Conservation (phyloP, 2,113 vertebrate species). For the Mystacornis crossleyi region DNA sequence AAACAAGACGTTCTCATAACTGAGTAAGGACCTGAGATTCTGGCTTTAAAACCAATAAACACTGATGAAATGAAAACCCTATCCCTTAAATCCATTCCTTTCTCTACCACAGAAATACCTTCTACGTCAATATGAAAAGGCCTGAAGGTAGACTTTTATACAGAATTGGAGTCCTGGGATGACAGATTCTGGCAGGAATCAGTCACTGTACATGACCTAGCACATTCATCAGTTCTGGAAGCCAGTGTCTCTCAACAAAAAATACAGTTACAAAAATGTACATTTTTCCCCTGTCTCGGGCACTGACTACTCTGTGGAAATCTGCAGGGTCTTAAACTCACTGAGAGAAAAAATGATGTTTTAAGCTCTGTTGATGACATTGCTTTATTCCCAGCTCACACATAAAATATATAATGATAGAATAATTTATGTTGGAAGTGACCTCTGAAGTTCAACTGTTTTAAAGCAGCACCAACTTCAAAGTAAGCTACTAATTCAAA, state of each 20-base stretch:
- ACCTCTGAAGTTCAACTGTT: not conserved
- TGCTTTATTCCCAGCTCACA: not conserved
- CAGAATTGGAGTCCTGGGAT: not conserved
- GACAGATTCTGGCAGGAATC: not conserved
- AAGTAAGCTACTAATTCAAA: constrained; percentile 1
- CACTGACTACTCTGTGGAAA: not conserved
- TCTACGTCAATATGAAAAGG: not conserved
- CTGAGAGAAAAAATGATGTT: not conserved
- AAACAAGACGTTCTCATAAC: not conserved
- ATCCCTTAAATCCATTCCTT: not conserved
- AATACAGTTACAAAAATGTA: not conserved
- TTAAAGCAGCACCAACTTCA: not conserved
- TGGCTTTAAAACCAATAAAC: not conserved
- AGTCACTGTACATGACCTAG: not conserved
- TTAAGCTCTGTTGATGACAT: not conserved
- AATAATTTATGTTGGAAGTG: not conserved
- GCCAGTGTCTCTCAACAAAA: not conserved
- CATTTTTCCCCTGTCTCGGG: not conserved
- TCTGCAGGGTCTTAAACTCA: not conserved
- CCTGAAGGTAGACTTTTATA: not conserved
- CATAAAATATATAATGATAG: not conserved
- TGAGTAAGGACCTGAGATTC: not conserved
- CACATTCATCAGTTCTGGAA: not conserved
- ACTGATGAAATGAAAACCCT: not conserved
- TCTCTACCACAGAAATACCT: not conserved